Evolutionary conservation across 2,113 vertebrate species (phyloP).

Genomic region (Pseudopodoces humilis): DNA sequence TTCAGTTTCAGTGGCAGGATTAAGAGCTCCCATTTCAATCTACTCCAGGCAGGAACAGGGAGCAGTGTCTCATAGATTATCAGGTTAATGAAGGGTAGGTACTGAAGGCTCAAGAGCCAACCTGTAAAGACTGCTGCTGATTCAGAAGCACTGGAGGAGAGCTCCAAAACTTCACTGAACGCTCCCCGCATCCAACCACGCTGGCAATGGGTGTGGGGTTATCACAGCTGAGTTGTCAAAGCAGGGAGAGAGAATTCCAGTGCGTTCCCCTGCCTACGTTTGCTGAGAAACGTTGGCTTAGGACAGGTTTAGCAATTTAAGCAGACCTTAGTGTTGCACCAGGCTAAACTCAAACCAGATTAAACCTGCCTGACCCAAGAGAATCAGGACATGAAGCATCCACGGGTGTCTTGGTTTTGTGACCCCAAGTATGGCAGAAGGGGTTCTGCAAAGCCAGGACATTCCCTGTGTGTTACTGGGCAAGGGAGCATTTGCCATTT

Average conservation of each 20-base stretch:
- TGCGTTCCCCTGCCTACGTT: background rate
- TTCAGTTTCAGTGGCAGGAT: slow-evolving; percentile 43
- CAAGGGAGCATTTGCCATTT: background rate
- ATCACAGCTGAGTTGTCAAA: background rate
- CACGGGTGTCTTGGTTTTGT: background rate
- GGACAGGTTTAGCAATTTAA: background rate
- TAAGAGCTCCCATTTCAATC: background rate
- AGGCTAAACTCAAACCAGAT: background rate
- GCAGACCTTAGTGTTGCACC: background rate
- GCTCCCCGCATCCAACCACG: background rate
- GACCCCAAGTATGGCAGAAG: background rate
- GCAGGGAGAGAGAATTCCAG: background rate
- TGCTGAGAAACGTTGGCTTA: background rate
- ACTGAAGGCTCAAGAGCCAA: background rate
- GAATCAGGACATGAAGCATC: background rate
- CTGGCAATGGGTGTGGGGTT: background rate
- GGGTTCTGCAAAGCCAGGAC: background rate
- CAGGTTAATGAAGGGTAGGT: background rate
- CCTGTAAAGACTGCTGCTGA: background rate
- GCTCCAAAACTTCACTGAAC: background rate
- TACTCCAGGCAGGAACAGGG: background rate
- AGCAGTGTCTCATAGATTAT: background rate
- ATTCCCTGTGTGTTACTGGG: background rate
- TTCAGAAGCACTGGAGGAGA: background rate
- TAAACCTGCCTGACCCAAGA: background rate